A percentile compares a stretch with the other conserved stretches of the same genome.
Conservation (phyloP, 2,888 invertebrate genomes). For the Ernsta delagoae region DNA sequence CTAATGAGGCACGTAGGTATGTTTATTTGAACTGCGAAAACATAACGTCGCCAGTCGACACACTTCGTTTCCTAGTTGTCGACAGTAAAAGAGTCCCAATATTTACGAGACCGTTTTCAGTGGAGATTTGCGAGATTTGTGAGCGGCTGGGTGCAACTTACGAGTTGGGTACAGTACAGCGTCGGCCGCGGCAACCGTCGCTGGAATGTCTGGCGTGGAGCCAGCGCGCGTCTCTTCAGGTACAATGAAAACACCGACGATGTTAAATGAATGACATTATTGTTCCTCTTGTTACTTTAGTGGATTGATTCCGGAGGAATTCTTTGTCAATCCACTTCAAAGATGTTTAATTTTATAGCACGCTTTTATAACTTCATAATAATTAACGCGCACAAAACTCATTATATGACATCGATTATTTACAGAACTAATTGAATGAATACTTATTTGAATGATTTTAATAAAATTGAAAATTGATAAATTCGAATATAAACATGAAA, state of each 20-base stretch:
- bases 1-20: slow-evolving; percentile 1
- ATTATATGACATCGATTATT: background rate
- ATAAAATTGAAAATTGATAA: background rate
- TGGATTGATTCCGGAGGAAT: slow-evolving; percentile 4
- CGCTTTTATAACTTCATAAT: background rate
- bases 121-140: slow-evolving; percentile 27
- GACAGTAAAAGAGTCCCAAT: slow-evolving; percentile 28
- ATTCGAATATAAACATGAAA: background rate
- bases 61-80: slow-evolving; percentile 24
- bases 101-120: slow-evolving; percentile 34
- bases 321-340: background rate
- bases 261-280: slow-evolving; percentile 41
- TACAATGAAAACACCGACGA: slow-evolving; percentile 48
- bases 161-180: slow-evolving; percentile 36
- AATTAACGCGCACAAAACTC: background rate
- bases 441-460: no score
- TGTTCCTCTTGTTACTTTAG: slow-evolving; percentile 24
- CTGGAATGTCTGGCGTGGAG: slow-evolving; percentile 47
- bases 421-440: no score
- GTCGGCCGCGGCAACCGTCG: slow-evolving; percentile 39
- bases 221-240: slow-evolving; percentile 43
- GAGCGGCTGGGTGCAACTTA: slow-evolving; percentile 35
- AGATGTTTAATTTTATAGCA: background rate
- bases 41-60: slow-evolving; percentile 8
- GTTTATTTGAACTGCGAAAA: slow-evolving; percentile 16